Percentiles rank a stretch among this genome's conserved stretches.
phyloP scores from a whole-genome alignment of 2,113 vertebrate genomes.

The Phalacrocorax carbo region DNA sequence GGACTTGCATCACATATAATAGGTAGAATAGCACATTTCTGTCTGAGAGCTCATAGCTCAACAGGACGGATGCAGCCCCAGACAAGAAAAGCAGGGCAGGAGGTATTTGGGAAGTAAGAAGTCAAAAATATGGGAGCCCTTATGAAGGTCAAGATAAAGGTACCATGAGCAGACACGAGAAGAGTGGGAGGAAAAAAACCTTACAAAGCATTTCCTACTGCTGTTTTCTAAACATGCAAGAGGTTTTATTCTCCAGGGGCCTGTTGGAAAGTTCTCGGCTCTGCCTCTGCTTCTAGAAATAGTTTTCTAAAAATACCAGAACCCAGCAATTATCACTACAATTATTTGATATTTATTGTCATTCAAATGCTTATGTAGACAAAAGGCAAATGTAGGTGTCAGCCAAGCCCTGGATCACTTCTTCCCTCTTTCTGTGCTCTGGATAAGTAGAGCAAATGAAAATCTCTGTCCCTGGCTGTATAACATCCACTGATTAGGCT shows the following conservation, averaged over 20 bases:
- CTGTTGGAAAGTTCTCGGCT: neutral
- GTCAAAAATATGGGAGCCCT: neutral
- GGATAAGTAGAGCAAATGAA: neutral
- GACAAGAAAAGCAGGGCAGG: neutral
- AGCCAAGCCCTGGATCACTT: neutral
- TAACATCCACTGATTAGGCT: neutral
- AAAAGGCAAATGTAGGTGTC: neutral
- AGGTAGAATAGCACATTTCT: neutral
- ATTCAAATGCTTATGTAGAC: neutral
- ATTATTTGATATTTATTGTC: conserved; percentile 7
- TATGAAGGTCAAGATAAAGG: neutral
- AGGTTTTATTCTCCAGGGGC: neutral
- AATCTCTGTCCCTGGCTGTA: neutral
- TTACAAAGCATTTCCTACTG: neutral
- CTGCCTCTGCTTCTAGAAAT: conserved; percentile 30
- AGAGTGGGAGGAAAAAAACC: neutral
- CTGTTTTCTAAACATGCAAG: neutral
- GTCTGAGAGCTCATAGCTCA: neutral
- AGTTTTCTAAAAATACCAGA: conserved; percentile 29
- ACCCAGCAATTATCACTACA: neutral
- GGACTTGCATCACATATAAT: neutral
- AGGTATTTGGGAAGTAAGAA: neutral
- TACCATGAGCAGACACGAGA: neutral
- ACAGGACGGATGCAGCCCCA: neutral
- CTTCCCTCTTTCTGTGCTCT: neutral